Conservation (phyloP, 1,140 invertebrate species). For the Papilio dardanus region DNA sequence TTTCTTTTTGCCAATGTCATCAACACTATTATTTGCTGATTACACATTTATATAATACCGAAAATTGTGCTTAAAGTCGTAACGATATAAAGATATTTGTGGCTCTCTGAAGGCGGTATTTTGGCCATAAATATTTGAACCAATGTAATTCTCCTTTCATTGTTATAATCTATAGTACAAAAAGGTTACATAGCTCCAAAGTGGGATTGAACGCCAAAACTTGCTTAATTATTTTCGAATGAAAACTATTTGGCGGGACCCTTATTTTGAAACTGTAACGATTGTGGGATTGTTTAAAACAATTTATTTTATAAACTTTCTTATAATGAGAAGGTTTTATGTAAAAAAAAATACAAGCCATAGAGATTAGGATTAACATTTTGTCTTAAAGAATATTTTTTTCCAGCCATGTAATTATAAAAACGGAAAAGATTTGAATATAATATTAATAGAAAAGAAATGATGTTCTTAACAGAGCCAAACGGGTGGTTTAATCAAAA, state of each 20-base stretch:
- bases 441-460: constrained; percentile 6
- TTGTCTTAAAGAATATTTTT: neutral
- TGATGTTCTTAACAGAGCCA: neutral
- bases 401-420: neutral
- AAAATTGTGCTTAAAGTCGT: neutral
- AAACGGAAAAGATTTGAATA: neutral
- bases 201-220: neutral
- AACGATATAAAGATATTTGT: neutral
- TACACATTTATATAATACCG: neutral
- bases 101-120: neutral
- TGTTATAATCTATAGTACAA: neutral
- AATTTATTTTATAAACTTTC: neutral
- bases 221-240: neutral
- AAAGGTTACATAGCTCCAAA: neutral
- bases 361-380: neutral
- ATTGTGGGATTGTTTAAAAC: neutral
- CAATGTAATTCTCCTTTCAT: neutral
- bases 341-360: neutral
- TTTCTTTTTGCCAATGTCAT: neutral
- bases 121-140: constrained; percentile 8
- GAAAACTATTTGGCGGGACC: neutral
- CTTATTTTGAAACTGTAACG: neutral
- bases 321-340: no score
- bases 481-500: neutral
- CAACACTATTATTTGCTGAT: neutral